phyloP scores from a whole-genome alignment of 2,888 invertebrate genomes.

The Apamea sordens region DNA sequence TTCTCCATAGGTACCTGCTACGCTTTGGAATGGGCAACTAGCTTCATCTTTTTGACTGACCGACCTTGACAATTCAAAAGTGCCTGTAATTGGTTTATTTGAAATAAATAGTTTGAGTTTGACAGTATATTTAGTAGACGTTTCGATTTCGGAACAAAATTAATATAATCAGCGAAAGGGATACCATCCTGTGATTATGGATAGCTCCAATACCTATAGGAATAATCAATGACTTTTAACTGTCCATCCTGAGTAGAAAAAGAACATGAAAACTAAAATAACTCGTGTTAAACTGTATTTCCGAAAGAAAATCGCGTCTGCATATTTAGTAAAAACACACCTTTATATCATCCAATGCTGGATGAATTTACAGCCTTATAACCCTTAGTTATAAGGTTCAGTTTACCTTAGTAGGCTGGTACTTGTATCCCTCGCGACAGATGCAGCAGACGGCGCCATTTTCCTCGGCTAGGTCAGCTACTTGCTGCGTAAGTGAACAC shows the following conservation, averaged over 20 bases:
- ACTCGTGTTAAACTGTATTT: background rate
- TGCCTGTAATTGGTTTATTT: too few species aligned
- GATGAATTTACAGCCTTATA: background rate
- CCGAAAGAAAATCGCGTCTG: background rate
- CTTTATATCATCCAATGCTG: background rate
- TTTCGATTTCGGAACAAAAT: background rate
- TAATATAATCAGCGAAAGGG: background rate
- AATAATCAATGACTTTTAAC: background rate
- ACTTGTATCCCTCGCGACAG: constrained; percentile 99
- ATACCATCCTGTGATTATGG: too few species aligned
- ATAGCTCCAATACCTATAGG: background rate
- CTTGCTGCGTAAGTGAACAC: constrained; percentile 96
- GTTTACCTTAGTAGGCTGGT: constrained; percentile 95
- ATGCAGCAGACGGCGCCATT: constrained; percentile 99
- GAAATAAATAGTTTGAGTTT: too few species aligned
- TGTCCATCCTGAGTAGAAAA: background rate
- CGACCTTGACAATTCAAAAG: too few species aligned
- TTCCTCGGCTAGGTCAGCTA: constrained; percentile 98
- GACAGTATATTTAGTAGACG: background rate
- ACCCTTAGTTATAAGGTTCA: background rate
- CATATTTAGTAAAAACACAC: background rate
- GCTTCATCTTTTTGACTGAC: too few species aligned
- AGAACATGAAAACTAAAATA: background rate
- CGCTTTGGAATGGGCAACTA: too few species aligned
- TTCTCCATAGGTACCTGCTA: too few species aligned